Conservation (phyloP, 2,113 vertebrate species). For the Hemicordylus capensis region DNA sequence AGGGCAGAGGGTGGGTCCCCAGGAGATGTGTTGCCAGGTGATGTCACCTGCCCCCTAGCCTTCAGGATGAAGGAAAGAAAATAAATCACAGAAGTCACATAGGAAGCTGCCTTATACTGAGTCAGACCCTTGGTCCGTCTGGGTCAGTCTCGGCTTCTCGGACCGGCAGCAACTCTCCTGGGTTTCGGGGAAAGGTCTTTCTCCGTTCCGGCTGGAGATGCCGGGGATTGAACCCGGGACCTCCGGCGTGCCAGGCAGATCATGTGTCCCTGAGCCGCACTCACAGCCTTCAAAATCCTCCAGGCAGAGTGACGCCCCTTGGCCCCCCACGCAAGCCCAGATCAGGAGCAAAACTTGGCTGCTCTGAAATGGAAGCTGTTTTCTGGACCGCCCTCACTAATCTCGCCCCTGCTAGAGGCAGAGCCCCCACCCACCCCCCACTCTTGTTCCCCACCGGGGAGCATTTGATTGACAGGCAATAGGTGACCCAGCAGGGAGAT, state of each 20-base stretch:
- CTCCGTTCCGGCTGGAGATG: too few species aligned
- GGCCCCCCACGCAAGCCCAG: not conserved
- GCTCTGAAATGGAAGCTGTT: not conserved
- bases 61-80: not conserved
- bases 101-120: too few species aligned
- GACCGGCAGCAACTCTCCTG: too few species aligned
- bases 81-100: not conserved
- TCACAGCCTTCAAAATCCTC: too few species aligned
- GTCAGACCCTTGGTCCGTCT: too few species aligned
- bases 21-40: too few species aligned
- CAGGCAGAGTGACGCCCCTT: too few species aligned
- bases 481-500: conserved; percentile 68
- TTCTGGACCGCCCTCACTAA: rapidly evolving
- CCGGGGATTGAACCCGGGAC: too few species aligned
- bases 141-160: too few species aligned
- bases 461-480: conserved; percentile 52
- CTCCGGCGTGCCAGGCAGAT: too few species aligned
- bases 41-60: not conserved
- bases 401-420: not conserved
- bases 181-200: too few species aligned
- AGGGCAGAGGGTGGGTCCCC: not conserved
- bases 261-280: too few species aligned
- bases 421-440: not conserved
- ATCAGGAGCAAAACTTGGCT: not conserved
- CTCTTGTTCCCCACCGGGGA: not conserved